phyloP scores from a whole-genome alignment of 2,888 invertebrate species.

The Sycophila texana region DNA sequence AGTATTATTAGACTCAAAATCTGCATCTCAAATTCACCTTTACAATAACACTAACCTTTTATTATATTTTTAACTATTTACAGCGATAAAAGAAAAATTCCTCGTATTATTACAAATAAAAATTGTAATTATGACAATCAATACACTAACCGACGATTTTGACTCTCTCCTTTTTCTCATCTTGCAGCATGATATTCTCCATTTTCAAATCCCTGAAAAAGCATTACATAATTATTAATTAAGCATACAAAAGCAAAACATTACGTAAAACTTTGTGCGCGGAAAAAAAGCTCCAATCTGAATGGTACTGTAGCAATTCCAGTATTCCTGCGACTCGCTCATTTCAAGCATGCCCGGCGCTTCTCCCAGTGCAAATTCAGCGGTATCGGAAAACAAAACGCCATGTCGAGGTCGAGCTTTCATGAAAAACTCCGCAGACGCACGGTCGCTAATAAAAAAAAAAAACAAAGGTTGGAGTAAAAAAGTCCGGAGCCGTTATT shows the following conservation, averaged over 20 bases:
- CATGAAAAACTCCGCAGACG: conserved; percentile 1
- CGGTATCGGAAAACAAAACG: conserved; percentile 1
- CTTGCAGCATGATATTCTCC: conserved; percentile 85
- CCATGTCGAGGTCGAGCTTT: not conserved
- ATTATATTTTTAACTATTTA: no score
- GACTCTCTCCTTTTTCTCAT: conserved; percentile 81
- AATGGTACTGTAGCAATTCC: no score
- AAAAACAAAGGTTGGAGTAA: conserved; percentile 2
- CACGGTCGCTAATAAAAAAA: conserved; percentile 9
- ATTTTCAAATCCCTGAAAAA: conserved; percentile 84
- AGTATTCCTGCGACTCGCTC: no score
- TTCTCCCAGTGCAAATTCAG: no score
- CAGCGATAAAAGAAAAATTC: not conserved
- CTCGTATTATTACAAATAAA: not conserved
- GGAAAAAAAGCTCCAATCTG: no score
- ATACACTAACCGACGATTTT: conserved; percentile 82
- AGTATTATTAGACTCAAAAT: no score
- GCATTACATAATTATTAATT: not conserved
- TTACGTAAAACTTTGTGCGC: no score
- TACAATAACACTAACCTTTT: no score
- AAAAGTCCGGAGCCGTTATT: conserved; percentile 25
- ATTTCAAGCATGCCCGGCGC: no score
- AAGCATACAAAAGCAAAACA: no score
- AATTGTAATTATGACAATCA: not conserved
- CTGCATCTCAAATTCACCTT: no score